These are phyloP conservation scores for Orthosia gracilis DNA, from an alignment of 2,888 invertebrate species.

Conservation along the genomic window DNA sequence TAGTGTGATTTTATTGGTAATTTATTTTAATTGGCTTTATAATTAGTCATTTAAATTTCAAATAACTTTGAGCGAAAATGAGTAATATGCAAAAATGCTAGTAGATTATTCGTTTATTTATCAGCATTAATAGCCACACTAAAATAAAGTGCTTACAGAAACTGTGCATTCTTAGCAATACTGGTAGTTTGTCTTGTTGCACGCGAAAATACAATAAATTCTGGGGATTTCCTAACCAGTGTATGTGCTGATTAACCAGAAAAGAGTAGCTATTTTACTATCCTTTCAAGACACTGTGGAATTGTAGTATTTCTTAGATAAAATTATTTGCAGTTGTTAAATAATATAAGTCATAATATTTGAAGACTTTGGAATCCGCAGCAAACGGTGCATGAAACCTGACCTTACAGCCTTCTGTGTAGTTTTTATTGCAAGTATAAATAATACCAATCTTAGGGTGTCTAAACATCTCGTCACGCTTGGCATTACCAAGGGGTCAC, in stretches of 20 bases:
- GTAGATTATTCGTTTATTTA: conserved; percentile 4
- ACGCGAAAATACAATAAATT: conserved; percentile 45
- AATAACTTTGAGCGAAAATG: not conserved
- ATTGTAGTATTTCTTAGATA: not conserved
- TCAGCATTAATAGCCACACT: not conserved
- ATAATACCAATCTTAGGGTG: conserved; percentile 29
- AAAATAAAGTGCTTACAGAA: conserved; percentile 22
- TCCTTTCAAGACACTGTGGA: not conserved
- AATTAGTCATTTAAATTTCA: conserved; percentile 13
- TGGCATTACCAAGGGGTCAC: conserved; percentile 19
- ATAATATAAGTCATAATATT: too few relatives aligned
- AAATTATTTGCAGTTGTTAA: conserved; percentile 12
- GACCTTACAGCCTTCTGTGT: conserved; percentile 24
- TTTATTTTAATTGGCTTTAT: conserved; percentile 6
- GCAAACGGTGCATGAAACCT: conserved; percentile 29
- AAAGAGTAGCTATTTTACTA: conserved; percentile 14
- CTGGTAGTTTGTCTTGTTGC: conserved; percentile 22
- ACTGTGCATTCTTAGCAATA: conserved; percentile 6
- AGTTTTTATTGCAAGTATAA: conserved; percentile 36
- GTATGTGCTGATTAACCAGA: conserved; percentile 1
- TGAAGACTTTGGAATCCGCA: not conserved
- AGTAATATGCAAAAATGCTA: not conserved
- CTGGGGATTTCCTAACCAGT: conserved; percentile 18
- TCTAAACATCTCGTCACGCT: conserved; percentile 43
- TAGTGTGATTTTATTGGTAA: not conserved